These are phyloP conservation scores for Diarsia dahlii DNA, from an alignment of 2,888 invertebrate genomes.

Conservation along the genomic window DNA sequence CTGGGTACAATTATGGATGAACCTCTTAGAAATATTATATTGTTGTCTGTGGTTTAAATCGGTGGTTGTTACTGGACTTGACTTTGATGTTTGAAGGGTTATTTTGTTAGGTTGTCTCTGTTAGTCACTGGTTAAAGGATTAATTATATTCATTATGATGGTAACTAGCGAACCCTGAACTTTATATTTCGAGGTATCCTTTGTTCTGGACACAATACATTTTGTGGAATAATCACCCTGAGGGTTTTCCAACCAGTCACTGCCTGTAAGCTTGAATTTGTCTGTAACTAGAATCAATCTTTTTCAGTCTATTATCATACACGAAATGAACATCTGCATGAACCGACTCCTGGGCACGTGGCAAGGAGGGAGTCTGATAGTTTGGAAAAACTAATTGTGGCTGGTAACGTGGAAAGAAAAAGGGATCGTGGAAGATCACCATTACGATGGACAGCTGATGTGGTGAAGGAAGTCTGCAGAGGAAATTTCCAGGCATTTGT, in stretches of 20 bases:
- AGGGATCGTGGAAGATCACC: too few relatives aligned
- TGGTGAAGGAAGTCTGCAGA: too few relatives aligned
- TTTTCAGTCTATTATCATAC: neutral
- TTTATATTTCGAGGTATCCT: neutral
- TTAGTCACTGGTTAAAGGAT: conserved; percentile 20
- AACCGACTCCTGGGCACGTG: too few relatives aligned
- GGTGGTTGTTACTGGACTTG: conserved; percentile 14
- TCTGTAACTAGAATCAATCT: neutral
- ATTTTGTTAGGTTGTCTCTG: neutral
- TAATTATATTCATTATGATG: conserved; percentile 9
- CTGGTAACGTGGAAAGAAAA: too few relatives aligned
- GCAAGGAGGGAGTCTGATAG: too few relatives aligned
- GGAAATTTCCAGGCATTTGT: too few relatives aligned
- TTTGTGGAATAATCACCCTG: neutral
- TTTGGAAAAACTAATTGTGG: too few relatives aligned
- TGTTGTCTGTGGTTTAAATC: conserved; percentile 25
- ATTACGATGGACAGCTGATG: too few relatives aligned
- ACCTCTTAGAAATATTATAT: conserved; percentile 55
- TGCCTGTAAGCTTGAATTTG: neutral
- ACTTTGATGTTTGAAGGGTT: conserved; percentile 41
- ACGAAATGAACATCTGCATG: too few relatives aligned
- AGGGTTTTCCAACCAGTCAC: neutral
- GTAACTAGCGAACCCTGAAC: neutral
- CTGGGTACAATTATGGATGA: conserved; percentile 53
- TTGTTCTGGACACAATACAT: neutral